Base-by-base conservation (phyloP, 2,797 vertebrate species). In the Melopsittacus undulatus region DNA sequence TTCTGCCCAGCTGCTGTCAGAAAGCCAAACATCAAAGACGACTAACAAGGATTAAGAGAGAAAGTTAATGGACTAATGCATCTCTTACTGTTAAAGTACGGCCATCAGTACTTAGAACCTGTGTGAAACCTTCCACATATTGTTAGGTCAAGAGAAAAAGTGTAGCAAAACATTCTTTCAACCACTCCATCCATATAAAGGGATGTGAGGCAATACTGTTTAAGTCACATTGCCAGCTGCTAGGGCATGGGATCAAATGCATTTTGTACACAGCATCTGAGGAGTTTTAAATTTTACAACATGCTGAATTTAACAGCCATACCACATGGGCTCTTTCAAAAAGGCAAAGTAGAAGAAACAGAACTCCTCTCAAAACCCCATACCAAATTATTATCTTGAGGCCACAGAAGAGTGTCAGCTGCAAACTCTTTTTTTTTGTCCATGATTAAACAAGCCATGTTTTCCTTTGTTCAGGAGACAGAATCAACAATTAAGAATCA, bases 281-380 rank as follows among this genome's bases (percentile, higher is more conserved):
- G 79, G 46, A 81, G 62, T 38, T 80, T 32, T 12, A 49, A n/a
- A 15, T 90, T 92, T 84, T 54, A 83, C 38, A 92, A 40, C 34
- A 56, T 26, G 23, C 19, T 74, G 40, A 89, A 86, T 51, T 89
- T 18, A 73, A 76, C 19, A 57, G 29, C 30, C 17, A 42, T 21
- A 64, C 3, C 20, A 88, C 26, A 45, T 0, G 2, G 26, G 11
- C 43, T 77, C 32, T 79, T 82, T 46, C 34, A 11, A 67, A 64
- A 61, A 83, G 23, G 7, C 20, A 59, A 8, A 57, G 54, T 32
- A 83, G n/a, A 14, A 85, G 59, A 62, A 80, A 5, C 23, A 79
- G 21, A 40, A 40, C 18, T 4, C 14, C 18, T 34, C 4, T 1
- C 11, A n/a, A 62, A 73, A 27, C 4, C 7, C 26, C 10, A 1